Evolutionary conservation across 2,797 vertebrate species (phyloP).

Genomic region (Tapera naevia): DNA sequence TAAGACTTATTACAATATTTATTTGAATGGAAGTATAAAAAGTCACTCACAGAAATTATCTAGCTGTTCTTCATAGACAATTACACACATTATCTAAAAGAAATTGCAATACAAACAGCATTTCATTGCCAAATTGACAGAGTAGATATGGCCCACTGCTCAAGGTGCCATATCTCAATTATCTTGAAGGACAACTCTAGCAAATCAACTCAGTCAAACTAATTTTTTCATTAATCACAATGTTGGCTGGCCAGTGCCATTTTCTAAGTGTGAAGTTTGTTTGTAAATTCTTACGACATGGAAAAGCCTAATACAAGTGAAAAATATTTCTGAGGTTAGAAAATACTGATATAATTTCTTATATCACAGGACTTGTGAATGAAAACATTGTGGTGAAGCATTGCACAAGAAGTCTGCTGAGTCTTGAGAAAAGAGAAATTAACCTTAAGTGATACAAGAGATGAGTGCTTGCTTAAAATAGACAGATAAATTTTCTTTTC

Average conservation of each 20-base stretch:
- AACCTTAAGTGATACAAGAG: background rate
- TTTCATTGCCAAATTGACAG: constrained; percentile 58
- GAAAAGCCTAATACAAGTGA: background rate
- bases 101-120: constrained; percentile 23
- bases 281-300: background rate
- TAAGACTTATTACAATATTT: constrained; percentile 45
- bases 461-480: background rate
- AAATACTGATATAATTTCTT: background rate
- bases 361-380: background rate
- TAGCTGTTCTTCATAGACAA: constrained; percentile 69
- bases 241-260: background rate
- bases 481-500: background rate
- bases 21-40: constrained; percentile 54
- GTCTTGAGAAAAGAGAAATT: background rate
- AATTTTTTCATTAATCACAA: constrained; percentile 50
- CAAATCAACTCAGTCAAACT: constrained; percentile 48
- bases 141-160: constrained; percentile 47
- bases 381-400: background rate
- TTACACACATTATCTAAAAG: constrained; percentile 70
- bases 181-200: constrained; percentile 57
- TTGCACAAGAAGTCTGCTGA: background rate
- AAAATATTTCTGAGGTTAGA: background rate
- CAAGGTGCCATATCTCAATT: constrained; percentile 54
- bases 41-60: constrained; percentile 51
- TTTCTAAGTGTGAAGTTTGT: constrained; percentile 1